These are phyloP conservation scores for Oxytorus armatus DNA, from an alignment of 2,888 invertebrate genomes.

Conservation along the genomic window DNA sequence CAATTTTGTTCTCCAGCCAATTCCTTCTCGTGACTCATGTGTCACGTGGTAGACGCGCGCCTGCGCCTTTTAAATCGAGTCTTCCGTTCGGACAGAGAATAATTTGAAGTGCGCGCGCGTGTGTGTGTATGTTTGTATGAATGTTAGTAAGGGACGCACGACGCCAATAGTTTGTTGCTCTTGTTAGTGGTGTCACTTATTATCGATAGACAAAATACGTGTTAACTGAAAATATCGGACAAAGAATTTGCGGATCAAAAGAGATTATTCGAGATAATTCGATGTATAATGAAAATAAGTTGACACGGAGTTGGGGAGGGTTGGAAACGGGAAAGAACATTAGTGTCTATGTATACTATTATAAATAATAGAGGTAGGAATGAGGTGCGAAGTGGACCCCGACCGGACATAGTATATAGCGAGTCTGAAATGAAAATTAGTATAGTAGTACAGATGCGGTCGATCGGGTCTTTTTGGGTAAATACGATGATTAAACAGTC, in stretches of 20 bases:
- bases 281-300: not conserved
- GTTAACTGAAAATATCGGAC: constrained; percentile 8
- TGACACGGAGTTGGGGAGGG: not conserved
- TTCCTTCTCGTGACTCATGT: too few species aligned
- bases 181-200: not conserved
- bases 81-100: too few species aligned
- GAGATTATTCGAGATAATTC: not conserved
- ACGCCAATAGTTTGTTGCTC: not conserved
- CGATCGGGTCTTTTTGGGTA: too few species aligned
- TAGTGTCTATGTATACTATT: not conserved
- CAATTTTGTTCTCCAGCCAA: too few species aligned
- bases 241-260: constrained; percentile 10
- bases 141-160: too few species aligned
- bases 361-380: not conserved
- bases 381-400: constrained; percentile 24
- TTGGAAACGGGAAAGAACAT: not conserved
- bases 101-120: too few species aligned
- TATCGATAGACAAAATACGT: constrained; percentile 1
- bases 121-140: too few species aligned
- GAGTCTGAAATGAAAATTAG: constrained; percentile 81
- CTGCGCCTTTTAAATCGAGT: too few species aligned
- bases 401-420: constrained; percentile 73
- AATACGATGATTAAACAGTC: too few species aligned
- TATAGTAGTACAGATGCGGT: constrained; percentile 69
- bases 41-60: too few species aligned